Evolutionary conservation across 2,797 vertebrate species (phyloP).

Genomic region (Aeoliscus strigatus): DNA sequence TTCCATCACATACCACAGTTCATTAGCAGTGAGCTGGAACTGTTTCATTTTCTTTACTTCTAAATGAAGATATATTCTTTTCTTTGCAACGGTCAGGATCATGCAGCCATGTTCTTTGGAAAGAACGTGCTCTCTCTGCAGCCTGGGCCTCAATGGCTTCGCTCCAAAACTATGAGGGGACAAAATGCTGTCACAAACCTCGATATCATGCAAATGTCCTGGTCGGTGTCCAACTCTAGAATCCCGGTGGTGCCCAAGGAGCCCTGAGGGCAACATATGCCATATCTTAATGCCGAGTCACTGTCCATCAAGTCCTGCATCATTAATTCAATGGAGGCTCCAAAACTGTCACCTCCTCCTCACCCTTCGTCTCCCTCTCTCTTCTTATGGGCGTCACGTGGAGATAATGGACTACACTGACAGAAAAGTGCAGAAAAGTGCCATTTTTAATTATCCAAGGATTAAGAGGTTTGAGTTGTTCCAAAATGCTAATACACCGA

Average conservation of each 20-base stretch:
- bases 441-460: conserved; percentile 61
- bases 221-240: conserved; percentile 38
- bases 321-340: conserved; percentile 47
- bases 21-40: conserved; percentile 56
- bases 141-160: conserved; percentile 25
- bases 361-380: conserved; percentile 9
- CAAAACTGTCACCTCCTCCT: conserved; percentile 47
- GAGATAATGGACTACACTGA: conserved; percentile 44
- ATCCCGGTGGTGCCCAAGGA: conserved; percentile 36
- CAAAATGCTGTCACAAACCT: conserved; percentile 32
- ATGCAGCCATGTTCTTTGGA: conserved; percentile 40
- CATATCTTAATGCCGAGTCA: conserved; percentile 47
- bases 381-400: conserved; percentile 45
- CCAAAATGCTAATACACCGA: conserved; percentile 53
- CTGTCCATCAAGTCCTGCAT: conserved; percentile 51
- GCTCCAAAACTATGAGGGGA: conserved; percentile 15
- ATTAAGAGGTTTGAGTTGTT: conserved; percentile 58
- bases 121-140: conserved; percentile 22
- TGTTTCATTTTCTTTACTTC: conserved; percentile 39
- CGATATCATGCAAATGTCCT: conserved; percentile 51
- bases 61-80: conserved; percentile 44
- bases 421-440: conserved; percentile 33
- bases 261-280: conserved; percentile 34
- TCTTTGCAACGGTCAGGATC: conserved; percentile 38
- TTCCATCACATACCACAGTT: conserved; percentile 48